Evolutionary conservation across 2,113 vertebrate species (phyloP).

Genomic region (Ctenodactylus gundi): DNA sequence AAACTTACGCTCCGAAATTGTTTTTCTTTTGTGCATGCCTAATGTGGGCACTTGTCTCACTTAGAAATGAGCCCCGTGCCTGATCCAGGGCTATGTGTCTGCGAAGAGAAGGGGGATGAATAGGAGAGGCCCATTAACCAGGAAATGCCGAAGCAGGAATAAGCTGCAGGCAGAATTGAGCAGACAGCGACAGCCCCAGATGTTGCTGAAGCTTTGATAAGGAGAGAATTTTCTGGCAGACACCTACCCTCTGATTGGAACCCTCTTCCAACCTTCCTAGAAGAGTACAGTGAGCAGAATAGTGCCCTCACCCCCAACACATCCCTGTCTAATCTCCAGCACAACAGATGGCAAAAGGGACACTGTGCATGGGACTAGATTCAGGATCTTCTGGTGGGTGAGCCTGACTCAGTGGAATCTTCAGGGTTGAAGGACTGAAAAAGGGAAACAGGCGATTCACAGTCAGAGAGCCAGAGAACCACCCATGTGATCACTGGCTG

Average conservation of each 20-base stretch:
- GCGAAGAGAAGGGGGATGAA: neutral
- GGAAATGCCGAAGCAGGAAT: neutral
- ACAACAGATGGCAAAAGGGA: neutral
- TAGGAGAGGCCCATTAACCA: neutral
- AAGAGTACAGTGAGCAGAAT: neutral
- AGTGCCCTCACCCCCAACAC: too few species aligned
- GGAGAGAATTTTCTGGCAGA: neutral
- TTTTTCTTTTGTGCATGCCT: constrained; percentile 40
- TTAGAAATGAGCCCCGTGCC: neutral
- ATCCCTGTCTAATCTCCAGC: neutral
- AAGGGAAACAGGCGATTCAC: neutral
- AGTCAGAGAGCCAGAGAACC: neutral
- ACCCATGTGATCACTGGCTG: rapidly evolving
- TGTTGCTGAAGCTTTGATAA: neutral
- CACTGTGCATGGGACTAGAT: neutral
- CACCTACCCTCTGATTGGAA: neutral
- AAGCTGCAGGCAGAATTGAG: neutral
- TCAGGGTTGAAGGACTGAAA: neutral
- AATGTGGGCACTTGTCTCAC: neutral
- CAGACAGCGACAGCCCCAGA: neutral
- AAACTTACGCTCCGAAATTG: constrained; percentile 58
- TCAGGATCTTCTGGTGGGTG: neutral
- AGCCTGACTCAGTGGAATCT: neutral
- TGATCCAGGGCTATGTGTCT: neutral
- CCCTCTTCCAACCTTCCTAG: neutral